These are phyloP conservation scores for Micrasema minimum DNA, from an alignment of 1,140 invertebrate species.

Conservation along the genomic window DNA sequence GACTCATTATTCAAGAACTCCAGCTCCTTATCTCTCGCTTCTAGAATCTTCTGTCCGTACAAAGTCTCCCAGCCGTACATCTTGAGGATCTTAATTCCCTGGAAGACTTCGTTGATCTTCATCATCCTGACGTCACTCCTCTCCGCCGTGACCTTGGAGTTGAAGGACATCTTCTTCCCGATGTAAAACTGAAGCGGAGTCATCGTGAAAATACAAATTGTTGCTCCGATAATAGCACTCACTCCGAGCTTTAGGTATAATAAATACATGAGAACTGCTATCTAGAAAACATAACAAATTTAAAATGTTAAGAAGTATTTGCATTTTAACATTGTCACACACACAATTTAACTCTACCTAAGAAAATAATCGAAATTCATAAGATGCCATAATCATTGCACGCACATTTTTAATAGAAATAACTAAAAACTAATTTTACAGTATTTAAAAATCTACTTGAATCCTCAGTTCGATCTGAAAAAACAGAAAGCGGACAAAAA, in stretches of 20 bases:
- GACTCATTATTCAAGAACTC: constrained; percentile 79
- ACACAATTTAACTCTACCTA: too few species aligned
- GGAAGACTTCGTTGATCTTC: constrained; percentile 81
- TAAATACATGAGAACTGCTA: constrained; percentile 76
- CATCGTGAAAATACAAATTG: constrained; percentile 74
- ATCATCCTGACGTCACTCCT: constrained; percentile 80
- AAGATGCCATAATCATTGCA: too few species aligned
- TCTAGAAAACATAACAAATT: constrained; percentile 67
- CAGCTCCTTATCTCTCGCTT: constrained; percentile 76
- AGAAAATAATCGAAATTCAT: too few species aligned
- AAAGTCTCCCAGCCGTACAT: constrained; percentile 84
- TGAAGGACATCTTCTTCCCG: constrained; percentile 77
- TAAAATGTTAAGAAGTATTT: neutral
- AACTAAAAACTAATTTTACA: too few species aligned
- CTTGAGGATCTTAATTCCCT: constrained; percentile 85
- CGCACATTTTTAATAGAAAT: too few species aligned
- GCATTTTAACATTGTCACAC: too few species aligned
- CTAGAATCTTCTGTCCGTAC: constrained; percentile 75
- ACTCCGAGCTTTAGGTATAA: constrained; percentile 81
- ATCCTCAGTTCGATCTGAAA: too few species aligned
- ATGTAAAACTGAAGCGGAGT: constrained; percentile 79
- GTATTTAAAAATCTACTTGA: too few species aligned
- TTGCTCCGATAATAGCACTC: constrained; percentile 81
- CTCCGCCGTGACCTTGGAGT: constrained; percentile 75
- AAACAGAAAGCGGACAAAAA: too few species aligned